Evolutionary conservation across 1,140 invertebrate genomes (phyloP), one percentile per base, ranked within the genome.

Genomic region (Mactra quadrangularis): DNA sequence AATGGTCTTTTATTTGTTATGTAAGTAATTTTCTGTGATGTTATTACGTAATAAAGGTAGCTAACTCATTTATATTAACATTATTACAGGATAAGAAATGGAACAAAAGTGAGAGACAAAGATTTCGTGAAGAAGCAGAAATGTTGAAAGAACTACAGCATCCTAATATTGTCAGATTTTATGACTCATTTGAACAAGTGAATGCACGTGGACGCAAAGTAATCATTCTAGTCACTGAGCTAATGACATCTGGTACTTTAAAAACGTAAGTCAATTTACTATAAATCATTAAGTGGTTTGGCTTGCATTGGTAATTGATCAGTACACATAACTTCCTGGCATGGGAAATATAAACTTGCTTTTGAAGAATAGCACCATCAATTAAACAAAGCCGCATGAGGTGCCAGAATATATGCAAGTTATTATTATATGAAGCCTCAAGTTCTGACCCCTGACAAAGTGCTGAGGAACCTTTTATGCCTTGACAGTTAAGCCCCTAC

Each of bases 121-220:
- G 99, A 81, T 99, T 99, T 94, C 95, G 98, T 47, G 99, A 99
- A 94, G 99, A 99, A 94, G 98, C 98, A 25, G 98, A 99, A 94
- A 99, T 99, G 99, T 94, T 99, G 83, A 99, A 99, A 94, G 98
- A 98, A 87, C 94, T 99, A 19, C 98, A 99, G 92, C 99, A 99
- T 94, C 98, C 98, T 38, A 99, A 99, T 94, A 99, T 99, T 91
- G 98, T 99, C 75, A 95, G 98, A 55, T 99, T 99, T 94, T 99
- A 99, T 94, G 99, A 99, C 93, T 99, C 99, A 93, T 99, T 98
- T 98, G 98, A 99, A 94, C 96, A 98, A 59, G 96, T 96, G 47
- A 95, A 97, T 82, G 83, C 91, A 50, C 96, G 96, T 41, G 92
- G 92, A 31, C 97, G 97, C 93, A 99, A 98, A 94, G 99, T 98